Percentiles rank a stretch among this genome's conserved stretches.
phyloP scores from a whole-genome alignment of 1,140 invertebrate genomes.

The Delia radicum region DNA sequence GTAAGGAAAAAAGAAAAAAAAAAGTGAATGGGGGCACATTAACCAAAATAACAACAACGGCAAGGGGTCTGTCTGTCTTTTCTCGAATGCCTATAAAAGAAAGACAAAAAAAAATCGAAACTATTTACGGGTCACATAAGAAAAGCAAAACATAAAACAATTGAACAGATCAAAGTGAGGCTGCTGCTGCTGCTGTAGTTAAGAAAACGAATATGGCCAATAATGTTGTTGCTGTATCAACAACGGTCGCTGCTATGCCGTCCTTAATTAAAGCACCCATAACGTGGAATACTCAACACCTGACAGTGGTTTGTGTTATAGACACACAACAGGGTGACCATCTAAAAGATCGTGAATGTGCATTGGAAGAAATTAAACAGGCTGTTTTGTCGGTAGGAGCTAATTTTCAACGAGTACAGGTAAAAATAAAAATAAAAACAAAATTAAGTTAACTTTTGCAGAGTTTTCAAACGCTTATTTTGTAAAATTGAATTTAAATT shows the following conservation, averaged over 20 bases:
- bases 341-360: constrained; percentile 72
- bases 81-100: background rate
- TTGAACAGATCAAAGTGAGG: background rate
- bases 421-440: constrained; percentile 55
- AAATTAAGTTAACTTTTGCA: too few species aligned
- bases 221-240: background rate
- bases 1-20: constrained; percentile 5
- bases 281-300: background rate
- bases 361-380: constrained; percentile 80
- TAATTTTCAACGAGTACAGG: constrained; percentile 80
- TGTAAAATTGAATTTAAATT: too few species aligned
- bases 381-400: constrained; percentile 78
- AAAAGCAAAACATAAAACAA: background rate
- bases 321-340: constrained; percentile 75
- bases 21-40: background rate
- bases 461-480: too few species aligned
- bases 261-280: background rate
- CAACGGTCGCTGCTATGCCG: background rate
- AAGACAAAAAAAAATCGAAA: background rate
- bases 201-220: background rate
- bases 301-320: constrained; percentile 80
- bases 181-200: too few species aligned
- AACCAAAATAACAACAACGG: background rate
- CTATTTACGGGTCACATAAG: background rate
- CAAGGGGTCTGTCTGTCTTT: background rate